Evolutionary conservation across 2,888 invertebrate species (phyloP).

Genomic region (Branchipolynoe longqiensis): DNA sequence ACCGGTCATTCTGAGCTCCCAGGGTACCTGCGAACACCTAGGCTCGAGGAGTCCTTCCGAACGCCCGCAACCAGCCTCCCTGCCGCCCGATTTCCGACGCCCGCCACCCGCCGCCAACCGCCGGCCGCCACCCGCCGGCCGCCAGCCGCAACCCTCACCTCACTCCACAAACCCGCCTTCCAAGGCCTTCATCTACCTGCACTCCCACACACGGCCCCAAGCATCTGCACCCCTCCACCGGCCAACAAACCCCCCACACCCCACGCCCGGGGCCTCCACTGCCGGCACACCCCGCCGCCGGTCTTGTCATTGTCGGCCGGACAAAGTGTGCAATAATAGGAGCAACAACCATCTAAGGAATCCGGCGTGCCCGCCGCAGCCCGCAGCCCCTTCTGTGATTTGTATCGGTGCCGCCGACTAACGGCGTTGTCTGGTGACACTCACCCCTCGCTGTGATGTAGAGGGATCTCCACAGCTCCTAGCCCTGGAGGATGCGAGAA

Average conservation of each 20-base stretch:
- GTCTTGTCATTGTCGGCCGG: constrained; percentile 35
- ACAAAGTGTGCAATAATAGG: constrained; percentile 43
- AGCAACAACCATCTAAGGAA: constrained; percentile 45
- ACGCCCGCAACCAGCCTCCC: background rate
- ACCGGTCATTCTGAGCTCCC: too few relatives aligned
- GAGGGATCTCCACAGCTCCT: too few relatives aligned
- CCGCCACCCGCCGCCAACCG: too few relatives aligned
- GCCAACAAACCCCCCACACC: too few relatives aligned
- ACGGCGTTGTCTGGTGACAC: constrained; percentile 10
- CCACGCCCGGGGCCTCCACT: too few relatives aligned
- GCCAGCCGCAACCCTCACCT: background rate
- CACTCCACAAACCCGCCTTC: background rate
- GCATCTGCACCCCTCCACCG: too few relatives aligned
- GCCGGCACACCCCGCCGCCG: too few relatives aligned
- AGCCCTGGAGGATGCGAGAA: background rate
- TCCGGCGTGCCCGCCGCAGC: background rate
- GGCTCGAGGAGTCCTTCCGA: too few relatives aligned
- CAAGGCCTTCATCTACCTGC: too few relatives aligned
- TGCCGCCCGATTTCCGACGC: background rate
- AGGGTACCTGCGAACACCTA: too few relatives aligned
- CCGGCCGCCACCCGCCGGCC: too few relatives aligned
- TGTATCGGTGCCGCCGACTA: constrained; percentile 1
- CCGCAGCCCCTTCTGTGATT: constrained; percentile 9
- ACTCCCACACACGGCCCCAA: background rate
- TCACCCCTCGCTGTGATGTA: constrained; percentile 20